Evolutionary conservation across 2,113 vertebrate species (phyloP), one percentile per base, ranked within the genome.

Genomic region (Lota lota): DNA sequence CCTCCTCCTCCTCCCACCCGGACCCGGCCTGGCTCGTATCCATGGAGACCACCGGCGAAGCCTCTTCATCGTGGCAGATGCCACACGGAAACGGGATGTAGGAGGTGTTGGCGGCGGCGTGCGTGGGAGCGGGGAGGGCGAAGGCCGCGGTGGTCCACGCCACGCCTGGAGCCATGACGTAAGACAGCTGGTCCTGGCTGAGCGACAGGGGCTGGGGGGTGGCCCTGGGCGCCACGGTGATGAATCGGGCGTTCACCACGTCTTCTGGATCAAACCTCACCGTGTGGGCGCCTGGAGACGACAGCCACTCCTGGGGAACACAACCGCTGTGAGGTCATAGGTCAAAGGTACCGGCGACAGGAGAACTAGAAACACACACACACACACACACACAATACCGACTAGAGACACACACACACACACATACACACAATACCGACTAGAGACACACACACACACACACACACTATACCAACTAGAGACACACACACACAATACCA

Each of bases 271-370:
- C 63, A 33, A 50, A 70, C 0, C 4, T 47, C 4, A 67, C 21
- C 10, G 61, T 14, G 22, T n/a, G 22, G 36, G 60, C 40, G 0
- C 70, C 51, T 15, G 40, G 24, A 4, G 68, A 58, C 10, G 80
- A 79, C 22, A 88, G 47, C 86, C 86, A 88, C 20, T 86, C 70
- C 86, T 88, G 65, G 11, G 8, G 8, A 47, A 47, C 40, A 47
- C 40, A 11, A 47, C 12, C 2, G 28, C 28, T 33, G 28, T 33
- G 40, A 47, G 40, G 40, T 47, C 12, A 47, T 2, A 47, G 40
- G 12, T 47, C 40, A 12, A 11, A 10, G 8, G 1, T 33, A 12
- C 40, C 7, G 2, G 28, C 40, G 10, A 47, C 40, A 14, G 40
- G 12, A 47, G 12, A 11, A 10, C 28, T 33, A 33, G 28, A 33